Evolutionary conservation across 2,113 vertebrate species (phyloP), one percentile per base, ranked within the genome.

Genomic region (Picathartes gymnocephalus): DNA sequence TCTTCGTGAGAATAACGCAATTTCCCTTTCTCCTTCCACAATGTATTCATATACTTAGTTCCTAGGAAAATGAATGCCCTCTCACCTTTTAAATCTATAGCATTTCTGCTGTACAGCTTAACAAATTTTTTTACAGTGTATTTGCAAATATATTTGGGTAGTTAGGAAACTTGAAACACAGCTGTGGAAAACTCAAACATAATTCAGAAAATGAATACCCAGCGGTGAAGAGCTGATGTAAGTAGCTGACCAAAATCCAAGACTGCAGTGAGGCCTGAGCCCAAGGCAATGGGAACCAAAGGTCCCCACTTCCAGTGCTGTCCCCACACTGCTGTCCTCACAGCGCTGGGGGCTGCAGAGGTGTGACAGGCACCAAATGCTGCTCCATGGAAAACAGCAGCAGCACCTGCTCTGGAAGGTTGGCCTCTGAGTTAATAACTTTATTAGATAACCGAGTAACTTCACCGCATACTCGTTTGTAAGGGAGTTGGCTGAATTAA

Each of bases 291-390:
- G 3, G 24, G 31, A 82, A 4, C 10, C 1, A 1, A 37, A 33
- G 7, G 23, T 77, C 18, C 9, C 27, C 15, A 3, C 4, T 50
- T 8, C 10, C 78, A 66, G 33, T 5, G 2, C 54, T 68, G 28
- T 39, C 60, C 47, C 1, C 1, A 16, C 1, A 0, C 37, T 53
- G 39, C 48, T 64, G 65, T 40, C 54, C 39, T 11, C 21, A 15
- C 9, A n/a, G 11, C 0, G 0, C n/a, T 1, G 1, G 2, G 2
- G 1, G 2, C 20, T 51, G 45, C 47, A 35, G 57, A 48, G 31
- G 6, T 7, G 15, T 47, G 51, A 47, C 42, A 11, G 31, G 17
- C 30, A 37, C 44, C 10, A 1, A 30, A 7, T 4, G 6, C n/a
- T 81, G 65, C 65, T 86, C 23, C 23, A 3, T 0, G 4, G 50